Evolutionary conservation across 2,797 vertebrate genomes (phyloP), one percentile per base, ranked within the genome.

Genomic region (Enteromius fasciolatus): DNA sequence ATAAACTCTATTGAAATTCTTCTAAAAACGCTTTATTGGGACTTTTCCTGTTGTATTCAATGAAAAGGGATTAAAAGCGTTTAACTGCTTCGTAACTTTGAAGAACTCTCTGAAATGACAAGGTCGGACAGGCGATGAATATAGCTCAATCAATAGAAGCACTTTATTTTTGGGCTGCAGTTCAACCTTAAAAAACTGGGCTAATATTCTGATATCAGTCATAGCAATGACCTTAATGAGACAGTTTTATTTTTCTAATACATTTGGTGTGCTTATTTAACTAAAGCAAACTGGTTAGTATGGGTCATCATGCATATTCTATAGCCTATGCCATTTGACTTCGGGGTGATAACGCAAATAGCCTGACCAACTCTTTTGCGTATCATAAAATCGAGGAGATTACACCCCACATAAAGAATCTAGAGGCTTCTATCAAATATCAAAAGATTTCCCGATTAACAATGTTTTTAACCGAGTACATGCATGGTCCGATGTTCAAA

Each of bases 271-370:
- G 64, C 39, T 59, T 67, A 54, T 75, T 82, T 85, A 81, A 83
- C 83, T 83, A 48, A 41, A 81, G 81, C 48, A 82, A 57, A 57
- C 59, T 3, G 44, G 31, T 78, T 63, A 83, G 81, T 78, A 86
- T 81, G 31, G 57, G 54, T 48, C 67, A 68, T 46, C 78, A 81
- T 86, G 85, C 78, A 88, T 85, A 86, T 88, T 86, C 82, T 87
- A 87, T 76, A 84, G 77, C 84, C 80, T 36, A n/a, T 76, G 59
- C 85, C 83, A 87, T 87, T 86, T 87, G 87, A 86, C 84, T 63
- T 74, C 72, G 36, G 73, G 82, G 39, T 61, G 67, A 54, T 80
- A 33, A 48, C 6, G 52, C 28, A 72, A 80, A 80, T 70, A 80
- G 14, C 14, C 46, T 3, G n/a, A 41, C 20, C 7, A 61, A 23